Base-by-base conservation (phyloP, 1,140 invertebrate species). In the Atopsyche davidsoni region DNA sequence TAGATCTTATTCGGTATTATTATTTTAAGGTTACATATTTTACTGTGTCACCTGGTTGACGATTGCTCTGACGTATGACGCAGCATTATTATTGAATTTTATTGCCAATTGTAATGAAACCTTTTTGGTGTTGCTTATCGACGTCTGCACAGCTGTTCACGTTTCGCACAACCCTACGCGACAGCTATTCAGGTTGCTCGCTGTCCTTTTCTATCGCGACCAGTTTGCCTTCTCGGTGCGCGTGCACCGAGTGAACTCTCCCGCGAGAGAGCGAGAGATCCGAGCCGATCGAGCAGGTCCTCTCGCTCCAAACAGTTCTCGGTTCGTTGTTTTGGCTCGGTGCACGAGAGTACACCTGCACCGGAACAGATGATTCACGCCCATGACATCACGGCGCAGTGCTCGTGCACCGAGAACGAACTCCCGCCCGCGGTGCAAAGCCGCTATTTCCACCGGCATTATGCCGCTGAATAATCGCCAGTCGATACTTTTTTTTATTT, bases 221-320 rank as follows among this genome's bases (percentile, higher is more conserved):
- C 14, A 18, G 3, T 31, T 11, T 34, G 18, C 19, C 19, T 4
- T 41, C 44, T 22, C 36, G 31, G 53, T 55, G 53, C 53, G 22
- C 40, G 32, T 45, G 53, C 41, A 55, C 53, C 25, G 41, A 46
- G 32, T 13, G 21, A 9, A 39, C 34, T 49, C 36, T 11, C 38
- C 24, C 21, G 25, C 6, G 23, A 23, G 42, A 7, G 24, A 24
- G 42, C 24, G 24, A 28, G 16, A 9, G 23, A 10, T 7, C 14
- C 19, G 21, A 11, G 11, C 7, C 36, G 17, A 17, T 17, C 16
- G 14, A 28, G 6, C 24, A n/a, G n/a, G 24, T n/a, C 24, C 24
- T 6, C 24, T 6, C 6, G 6, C 24, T 7, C 24, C 24, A 28
- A 28, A 6, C 6, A n/a, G 6, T 28, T 6, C 6, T 28, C 24